Conservation (phyloP, 2,888 invertebrate species). For the Agrochola lota region DNA sequence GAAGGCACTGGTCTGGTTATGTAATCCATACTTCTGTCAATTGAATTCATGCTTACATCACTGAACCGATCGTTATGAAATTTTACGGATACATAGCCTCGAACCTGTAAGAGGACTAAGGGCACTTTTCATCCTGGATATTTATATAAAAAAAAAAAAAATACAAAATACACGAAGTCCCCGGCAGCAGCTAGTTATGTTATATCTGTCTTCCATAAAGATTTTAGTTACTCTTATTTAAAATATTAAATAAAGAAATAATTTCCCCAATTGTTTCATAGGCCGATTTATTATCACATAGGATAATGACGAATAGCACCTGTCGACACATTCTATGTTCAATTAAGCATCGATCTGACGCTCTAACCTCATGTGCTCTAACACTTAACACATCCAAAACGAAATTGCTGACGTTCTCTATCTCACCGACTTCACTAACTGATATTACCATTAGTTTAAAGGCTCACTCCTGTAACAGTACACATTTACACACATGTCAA, state of each 20-base stretch:
- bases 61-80: not conserved
- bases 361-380: not conserved
- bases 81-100: not conserved
- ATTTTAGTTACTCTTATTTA: not conserved
- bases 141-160: not conserved
- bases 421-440: not conserved
- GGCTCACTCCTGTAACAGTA: too few species aligned
- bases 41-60: not conserved
- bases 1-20: not conserved
- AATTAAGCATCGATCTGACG: not conserved
- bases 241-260: not conserved
- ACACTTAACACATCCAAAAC: not conserved
- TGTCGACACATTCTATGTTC: constrained; percentile 38
- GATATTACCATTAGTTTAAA: too few species aligned
- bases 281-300: constrained; percentile 12
- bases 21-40: too few species aligned
- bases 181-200: not conserved
- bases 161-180: not conserved
- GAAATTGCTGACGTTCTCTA: not conserved
- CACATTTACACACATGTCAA: too few species aligned
- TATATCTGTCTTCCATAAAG: not conserved
- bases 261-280: not conserved
- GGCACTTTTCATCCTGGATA: not conserved
- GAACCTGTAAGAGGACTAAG: not conserved
- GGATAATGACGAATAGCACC: not conserved